These are phyloP conservation scores for Augiades crinisus DNA, from an alignment of 2,888 invertebrate species.

Conservation along the genomic window DNA sequence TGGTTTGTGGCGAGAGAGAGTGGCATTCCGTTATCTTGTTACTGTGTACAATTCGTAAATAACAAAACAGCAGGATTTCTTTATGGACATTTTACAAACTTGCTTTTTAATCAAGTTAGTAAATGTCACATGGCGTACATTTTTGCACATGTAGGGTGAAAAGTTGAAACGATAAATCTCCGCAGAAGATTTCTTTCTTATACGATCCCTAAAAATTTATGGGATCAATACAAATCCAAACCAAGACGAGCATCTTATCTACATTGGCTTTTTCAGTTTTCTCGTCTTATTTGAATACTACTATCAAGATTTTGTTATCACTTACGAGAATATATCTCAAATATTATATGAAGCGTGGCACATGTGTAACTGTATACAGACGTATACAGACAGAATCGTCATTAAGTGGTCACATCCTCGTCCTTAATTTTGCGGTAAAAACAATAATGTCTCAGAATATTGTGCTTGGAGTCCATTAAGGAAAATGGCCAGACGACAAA, in stretches of 20 bases:
- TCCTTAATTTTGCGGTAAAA: slow-evolving; percentile 58
- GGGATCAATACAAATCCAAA: no score
- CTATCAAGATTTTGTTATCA: no score
- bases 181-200: no score
- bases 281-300: no score
- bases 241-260: no score
- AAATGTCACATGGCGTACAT: no score
- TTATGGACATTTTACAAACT: background rate
- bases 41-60: background rate
- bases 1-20: background rate
- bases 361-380: no score
- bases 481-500: slow-evolving; percentile 72
- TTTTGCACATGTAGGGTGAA: no score
- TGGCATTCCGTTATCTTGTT: background rate
- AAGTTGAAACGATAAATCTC: no score
- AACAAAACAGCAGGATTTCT: background rate
- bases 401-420: slow-evolving; percentile 40
- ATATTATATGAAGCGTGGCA: background rate
- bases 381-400: slow-evolving; percentile 3
- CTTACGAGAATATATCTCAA: no score
- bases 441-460: slow-evolving; percentile 60
- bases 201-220: no score
- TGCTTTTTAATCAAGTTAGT: background rate
- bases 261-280: no score
- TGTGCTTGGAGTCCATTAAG: slow-evolving; percentile 63